Evolutionary conservation across 2,888 invertebrate genomes (phyloP).

Genomic region (Kryphioiulus occultus): DNA sequence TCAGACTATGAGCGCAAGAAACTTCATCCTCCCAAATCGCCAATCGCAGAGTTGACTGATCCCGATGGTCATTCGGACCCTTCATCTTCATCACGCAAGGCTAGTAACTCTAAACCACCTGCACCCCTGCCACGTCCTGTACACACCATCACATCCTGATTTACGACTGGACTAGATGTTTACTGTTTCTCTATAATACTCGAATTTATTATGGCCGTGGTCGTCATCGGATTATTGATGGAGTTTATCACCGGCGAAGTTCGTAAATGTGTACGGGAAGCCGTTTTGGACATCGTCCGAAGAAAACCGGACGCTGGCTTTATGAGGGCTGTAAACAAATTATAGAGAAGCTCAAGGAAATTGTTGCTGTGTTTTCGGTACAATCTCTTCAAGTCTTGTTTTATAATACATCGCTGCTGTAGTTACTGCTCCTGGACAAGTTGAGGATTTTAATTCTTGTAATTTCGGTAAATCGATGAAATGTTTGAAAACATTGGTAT

Average conservation of each 20-base stretch:
- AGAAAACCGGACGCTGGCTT: neutral
- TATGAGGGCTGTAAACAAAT: neutral
- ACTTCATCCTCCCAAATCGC: neutral
- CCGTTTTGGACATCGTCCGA: neutral
- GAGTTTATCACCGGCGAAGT: too few relatives aligned
- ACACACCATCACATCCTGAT: conserved; percentile 39
- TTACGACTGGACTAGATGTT: neutral
- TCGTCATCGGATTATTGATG: neutral
- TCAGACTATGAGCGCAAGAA: neutral
- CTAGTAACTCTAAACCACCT: conserved; percentile 46
- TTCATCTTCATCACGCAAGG: neutral
- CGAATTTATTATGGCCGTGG: neutral
- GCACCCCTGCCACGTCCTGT: conserved; percentile 48
- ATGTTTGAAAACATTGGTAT: neutral
- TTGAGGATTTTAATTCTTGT: neutral
- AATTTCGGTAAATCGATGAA: neutral
- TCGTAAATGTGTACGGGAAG: too few relatives aligned
- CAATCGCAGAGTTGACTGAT: neutral
- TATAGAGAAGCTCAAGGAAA: neutral
- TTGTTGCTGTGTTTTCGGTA: neutral
- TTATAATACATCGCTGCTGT: neutral
- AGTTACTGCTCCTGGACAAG: neutral
- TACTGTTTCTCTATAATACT: neutral
- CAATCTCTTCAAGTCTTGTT: neutral
- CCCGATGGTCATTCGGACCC: neutral